Evolutionary conservation across 92 coral and sea anemone genomes (phyloP), one percentile per base, ranked within the genome.

Genomic region (Palythoa grandiflora): DNA sequence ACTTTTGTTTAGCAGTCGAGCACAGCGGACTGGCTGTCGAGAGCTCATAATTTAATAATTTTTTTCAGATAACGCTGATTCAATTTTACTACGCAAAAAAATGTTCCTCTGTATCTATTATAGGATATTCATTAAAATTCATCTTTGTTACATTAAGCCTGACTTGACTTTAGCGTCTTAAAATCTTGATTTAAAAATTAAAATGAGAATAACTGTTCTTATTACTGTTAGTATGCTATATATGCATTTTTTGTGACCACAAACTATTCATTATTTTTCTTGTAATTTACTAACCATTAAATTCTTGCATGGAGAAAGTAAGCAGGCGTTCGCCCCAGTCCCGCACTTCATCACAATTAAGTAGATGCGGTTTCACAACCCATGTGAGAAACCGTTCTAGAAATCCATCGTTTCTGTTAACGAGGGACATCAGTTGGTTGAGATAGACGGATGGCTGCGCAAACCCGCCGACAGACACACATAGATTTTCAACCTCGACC

Each of bases 391-490:
- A 84, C 50, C 80, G 11, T 38, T 84, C 88, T 36, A 71, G 88
- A 71, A 84, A 84, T 36, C 88, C 80, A 84, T 84, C 88, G 80
- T 84, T 84, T 53, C 88, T 84, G 88, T 84, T 84, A 36, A 84
- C 88, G 40, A 72, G 88, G 80, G 88, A 84, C 88, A 84, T 72
- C 71, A 72, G 88, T 71, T 84, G 88, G 71, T 84, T 54, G 16
- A 84, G 88, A 84, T 84, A 84, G 88, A 84, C 88, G 1, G 88
- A 84, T 72, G 80, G 80, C 88, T 84, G 80, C n/a, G 80, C 70
- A 52, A 84, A 84, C 19, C 80, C 80, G 80, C 80, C 54, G 80
- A 84, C 88, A 84, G 88, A 84, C 88, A 52, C 88, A 52, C 88
- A 84, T 2, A 84, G 88, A 51, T 84, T 84, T 48, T 84, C 88